Percentiles rank a stretch among this genome's conserved stretches.
Conservation (phyloP, 53 echinoderm and acorn worm genomes). For the Henricia sp. region DNA sequence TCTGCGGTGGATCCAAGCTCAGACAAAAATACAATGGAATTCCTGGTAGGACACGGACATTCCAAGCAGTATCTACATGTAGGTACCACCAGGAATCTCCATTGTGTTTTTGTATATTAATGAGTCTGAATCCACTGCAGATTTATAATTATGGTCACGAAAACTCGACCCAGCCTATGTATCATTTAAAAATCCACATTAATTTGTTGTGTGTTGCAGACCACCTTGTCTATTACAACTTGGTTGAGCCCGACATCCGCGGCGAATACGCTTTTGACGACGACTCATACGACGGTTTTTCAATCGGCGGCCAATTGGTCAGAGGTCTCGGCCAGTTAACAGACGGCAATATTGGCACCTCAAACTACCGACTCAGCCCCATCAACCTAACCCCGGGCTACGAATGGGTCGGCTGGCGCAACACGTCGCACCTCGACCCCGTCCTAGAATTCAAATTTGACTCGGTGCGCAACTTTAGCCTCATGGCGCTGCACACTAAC, state of each 20-base stretch:
- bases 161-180: too few relatives aligned
- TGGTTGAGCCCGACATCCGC: slow-evolving; percentile 74
- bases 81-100: too few relatives aligned
- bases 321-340: slow-evolving; percentile 92
- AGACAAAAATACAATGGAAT: too few relatives aligned
- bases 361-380: slow-evolving; percentile 85
- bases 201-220: slow-evolving; percentile 70
- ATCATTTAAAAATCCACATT: too few relatives aligned
- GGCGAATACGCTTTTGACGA: slow-evolving; percentile 80
- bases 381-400: slow-evolving; percentile 74
- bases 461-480: slow-evolving; percentile 87
- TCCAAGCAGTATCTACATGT: too few relatives aligned
- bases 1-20: too few relatives aligned
- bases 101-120: too few relatives aligned
- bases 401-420: slow-evolving; percentile 97
- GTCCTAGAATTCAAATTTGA: slow-evolving; percentile 84
- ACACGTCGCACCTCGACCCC: slow-evolving; percentile 71
- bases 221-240: slow-evolving; percentile 82
- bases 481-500: slow-evolving; percentile 78
- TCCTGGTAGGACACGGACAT: too few relatives aligned
- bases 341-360: slow-evolving; percentile 79
- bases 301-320: slow-evolving; percentile 61
- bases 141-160: too few relatives aligned
- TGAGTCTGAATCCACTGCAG: too few relatives aligned
- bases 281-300: slow-evolving; percentile 81